Evolutionary conservation across 1,140 invertebrate genomes (phyloP).

Genomic region (Marisa cornuarietis): DNA sequence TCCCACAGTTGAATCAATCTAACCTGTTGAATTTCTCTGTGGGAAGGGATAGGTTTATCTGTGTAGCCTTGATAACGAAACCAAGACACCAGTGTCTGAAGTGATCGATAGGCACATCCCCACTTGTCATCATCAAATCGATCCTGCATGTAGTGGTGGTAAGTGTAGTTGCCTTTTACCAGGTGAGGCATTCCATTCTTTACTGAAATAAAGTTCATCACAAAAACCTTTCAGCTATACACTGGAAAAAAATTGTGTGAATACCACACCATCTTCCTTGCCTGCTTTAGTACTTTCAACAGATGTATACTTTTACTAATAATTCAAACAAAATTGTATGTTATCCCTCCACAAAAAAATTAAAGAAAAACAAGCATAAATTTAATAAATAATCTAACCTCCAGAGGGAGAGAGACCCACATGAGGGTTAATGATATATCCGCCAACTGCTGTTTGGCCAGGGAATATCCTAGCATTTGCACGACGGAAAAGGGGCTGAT

Average conservation of each 20-base stretch:
- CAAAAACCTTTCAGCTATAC: not conserved
- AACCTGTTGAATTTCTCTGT: slow-evolving; percentile 69
- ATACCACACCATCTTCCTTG: slow-evolving; percentile 3
- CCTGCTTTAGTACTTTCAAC: not conserved
- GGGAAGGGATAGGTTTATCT: slow-evolving; percentile 82
- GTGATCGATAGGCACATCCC: slow-evolving; percentile 98
- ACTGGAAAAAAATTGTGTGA: slow-evolving; percentile 28
- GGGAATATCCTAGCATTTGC: slow-evolving; percentile 75
- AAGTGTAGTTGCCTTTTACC: slow-evolving; percentile 88
- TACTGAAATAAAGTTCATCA: slow-evolving; percentile 46
- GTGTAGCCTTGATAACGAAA: slow-evolving; percentile 93
- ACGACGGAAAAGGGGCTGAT: slow-evolving; percentile 77
- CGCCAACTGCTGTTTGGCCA: slow-evolving; percentile 62
- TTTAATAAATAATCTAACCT: slow-evolving; percentile 56
- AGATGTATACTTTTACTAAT: not conserved
- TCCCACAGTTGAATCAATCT: not conserved
- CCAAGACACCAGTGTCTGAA: slow-evolving; percentile 98
- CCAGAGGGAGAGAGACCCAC: slow-evolving; percentile 68
- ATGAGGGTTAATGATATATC: slow-evolving; percentile 80
- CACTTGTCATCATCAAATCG: slow-evolving; percentile 95
- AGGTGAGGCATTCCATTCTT: slow-evolving; percentile 71
- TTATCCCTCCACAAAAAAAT: not conserved
- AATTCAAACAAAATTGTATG: not conserved
- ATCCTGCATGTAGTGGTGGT: slow-evolving; percentile 98
- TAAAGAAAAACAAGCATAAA: too few relatives aligned